Conservation (phyloP, 2,797 vertebrate species). For the Eulemur mongoz region DNA sequence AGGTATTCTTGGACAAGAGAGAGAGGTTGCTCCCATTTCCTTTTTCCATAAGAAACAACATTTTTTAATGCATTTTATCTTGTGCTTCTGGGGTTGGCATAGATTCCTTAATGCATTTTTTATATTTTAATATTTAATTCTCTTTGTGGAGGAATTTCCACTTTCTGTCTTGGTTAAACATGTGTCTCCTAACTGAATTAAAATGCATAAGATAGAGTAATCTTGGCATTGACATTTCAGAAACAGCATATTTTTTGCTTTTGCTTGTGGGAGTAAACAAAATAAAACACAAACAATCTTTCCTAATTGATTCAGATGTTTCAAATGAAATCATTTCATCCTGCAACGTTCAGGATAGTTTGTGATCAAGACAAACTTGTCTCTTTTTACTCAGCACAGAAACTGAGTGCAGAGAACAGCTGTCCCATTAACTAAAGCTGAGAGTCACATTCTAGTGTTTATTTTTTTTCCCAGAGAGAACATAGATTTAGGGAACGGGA, state of each 20-base stretch:
- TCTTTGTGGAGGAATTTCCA: constrained; percentile 32
- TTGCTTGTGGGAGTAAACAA: constrained; percentile 53
- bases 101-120: not conserved
- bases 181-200: constrained; percentile 32
- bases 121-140: constrained; percentile 36
- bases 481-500: not conserved
- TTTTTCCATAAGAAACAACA: not conserved
- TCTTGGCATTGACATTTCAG: constrained; percentile 47
- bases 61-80: not conserved
- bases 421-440: not conserved
- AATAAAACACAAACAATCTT: constrained; percentile 46
- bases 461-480: not conserved
- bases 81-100: not conserved
- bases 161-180: constrained; percentile 1
- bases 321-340: constrained; percentile 21
- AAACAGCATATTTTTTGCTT: constrained; percentile 17
- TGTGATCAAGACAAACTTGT: not conserved
- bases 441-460: not conserved
- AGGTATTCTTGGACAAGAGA: not conserved
- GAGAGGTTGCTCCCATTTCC: not conserved
- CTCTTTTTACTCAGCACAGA: not conserved
- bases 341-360: not conserved
- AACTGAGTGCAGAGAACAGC: not conserved
- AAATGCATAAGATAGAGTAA: constrained; percentile 38
- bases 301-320: constrained; percentile 41